Percentiles rank a stretch among this genome's conserved stretches.
These are phyloP conservation scores for Lampropteryx suffumata DNA, from an alignment of 2,888 invertebrate genomes.

Conservation along the genomic window DNA sequence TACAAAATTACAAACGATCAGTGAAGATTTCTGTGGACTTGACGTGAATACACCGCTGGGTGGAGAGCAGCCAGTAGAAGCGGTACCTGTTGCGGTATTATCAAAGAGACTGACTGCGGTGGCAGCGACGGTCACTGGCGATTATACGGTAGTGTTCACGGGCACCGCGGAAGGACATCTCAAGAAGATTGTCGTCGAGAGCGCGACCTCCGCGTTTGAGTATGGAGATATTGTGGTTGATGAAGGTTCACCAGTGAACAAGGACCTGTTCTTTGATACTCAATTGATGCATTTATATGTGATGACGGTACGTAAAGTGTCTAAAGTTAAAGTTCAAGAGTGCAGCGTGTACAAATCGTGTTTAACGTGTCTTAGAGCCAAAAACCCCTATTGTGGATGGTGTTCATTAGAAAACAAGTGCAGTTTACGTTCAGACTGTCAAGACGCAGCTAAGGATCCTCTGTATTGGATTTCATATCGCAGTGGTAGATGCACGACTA, in stretches of 20 bases:
- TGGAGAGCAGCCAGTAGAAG: constrained; percentile 94
- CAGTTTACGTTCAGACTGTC: constrained; percentile 94
- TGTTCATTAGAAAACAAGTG: constrained; percentile 98
- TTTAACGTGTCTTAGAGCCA: constrained; percentile 94
- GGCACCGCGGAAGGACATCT: constrained; percentile 96
- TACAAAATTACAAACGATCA: constrained; percentile 95
- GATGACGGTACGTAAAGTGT: constrained; percentile 95
- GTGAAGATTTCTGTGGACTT: constrained; percentile 97
- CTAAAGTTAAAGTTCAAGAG: constrained; percentile 97
- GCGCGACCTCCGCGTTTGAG: constrained; percentile 91
- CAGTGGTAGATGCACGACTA: constrained; percentile 97
- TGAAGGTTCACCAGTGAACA: constrained; percentile 90
- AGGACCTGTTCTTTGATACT: constrained; percentile 96
- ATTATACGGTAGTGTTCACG: constrained; percentile 98
- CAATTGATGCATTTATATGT: constrained; percentile 96
- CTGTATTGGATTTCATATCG: constrained; percentile 98
- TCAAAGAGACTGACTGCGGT: constrained; percentile 93
- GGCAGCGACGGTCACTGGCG: constrained; percentile 96
- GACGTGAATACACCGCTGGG: constrained; percentile 98
- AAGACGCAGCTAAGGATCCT: constrained; percentile 95
- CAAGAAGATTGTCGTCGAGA: constrained; percentile 97
- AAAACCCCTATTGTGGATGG: constrained; percentile 99
- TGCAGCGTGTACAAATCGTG: constrained; percentile 96
- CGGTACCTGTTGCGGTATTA: constrained; percentile 93
- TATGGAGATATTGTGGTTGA: constrained; percentile 95